A percentile compares a stretch with the other conserved stretches of the same genome.
These are phyloP conservation scores for Anas bernieri DNA, from an alignment of 2,797 vertebrate species.

Conservation along the genomic window DNA sequence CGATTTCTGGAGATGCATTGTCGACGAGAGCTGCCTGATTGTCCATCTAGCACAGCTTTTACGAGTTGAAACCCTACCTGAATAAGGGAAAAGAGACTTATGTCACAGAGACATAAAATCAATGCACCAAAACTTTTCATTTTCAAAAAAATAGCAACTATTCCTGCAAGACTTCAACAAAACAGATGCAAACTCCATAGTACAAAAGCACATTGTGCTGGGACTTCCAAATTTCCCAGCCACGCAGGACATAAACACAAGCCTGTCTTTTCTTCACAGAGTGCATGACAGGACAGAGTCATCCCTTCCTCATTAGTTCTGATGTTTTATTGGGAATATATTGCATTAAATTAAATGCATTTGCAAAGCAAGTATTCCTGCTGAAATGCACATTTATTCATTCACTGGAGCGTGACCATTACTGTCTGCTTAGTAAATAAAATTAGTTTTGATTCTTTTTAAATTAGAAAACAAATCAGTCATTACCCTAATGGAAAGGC, in stretches of 20 bases:
- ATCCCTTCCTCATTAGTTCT: background rate
- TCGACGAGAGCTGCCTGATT: rapidly evolving
- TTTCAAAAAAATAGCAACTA: background rate
- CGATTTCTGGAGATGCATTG: background rate
- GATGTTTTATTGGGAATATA: background rate
- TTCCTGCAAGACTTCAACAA: background rate
- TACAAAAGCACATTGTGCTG: background rate
- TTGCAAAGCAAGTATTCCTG: background rate
- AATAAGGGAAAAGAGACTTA: background rate
- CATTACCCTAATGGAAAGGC: conserved; percentile 15
- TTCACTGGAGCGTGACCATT: background rate
- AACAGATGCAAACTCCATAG: background rate
- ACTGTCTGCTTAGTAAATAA: background rate
- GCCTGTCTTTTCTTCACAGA: background rate
- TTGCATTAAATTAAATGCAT: background rate
- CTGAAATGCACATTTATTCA: background rate
- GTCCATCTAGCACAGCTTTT: background rate
- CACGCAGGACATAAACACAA: rapidly evolving
- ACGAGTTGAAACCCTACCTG: background rate
- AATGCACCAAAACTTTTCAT: background rate
- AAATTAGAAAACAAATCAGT: conserved; percentile 28
- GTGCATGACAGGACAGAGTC: background rate
- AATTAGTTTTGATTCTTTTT: conserved; percentile 10
- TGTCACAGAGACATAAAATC: background rate
- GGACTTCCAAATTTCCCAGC: background rate